These are phyloP conservation scores for Lycophotia porphyrea DNA, from an alignment of 2,888 invertebrate genomes.

Conservation along the genomic window DNA sequence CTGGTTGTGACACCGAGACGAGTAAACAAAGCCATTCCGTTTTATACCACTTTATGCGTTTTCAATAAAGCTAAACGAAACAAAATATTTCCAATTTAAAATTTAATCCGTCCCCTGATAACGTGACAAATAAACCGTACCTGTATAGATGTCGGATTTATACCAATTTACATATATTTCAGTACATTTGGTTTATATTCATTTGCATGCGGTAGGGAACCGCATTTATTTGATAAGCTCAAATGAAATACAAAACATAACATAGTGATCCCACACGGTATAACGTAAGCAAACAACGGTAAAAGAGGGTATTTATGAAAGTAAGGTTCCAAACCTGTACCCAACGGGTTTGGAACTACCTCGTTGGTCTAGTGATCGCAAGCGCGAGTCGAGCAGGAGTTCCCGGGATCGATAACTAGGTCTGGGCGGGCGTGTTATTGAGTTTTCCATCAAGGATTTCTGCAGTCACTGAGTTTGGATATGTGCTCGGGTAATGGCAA, in stretches of 20 bases:
- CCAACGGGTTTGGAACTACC: background rate
- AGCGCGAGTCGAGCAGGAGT: background rate
- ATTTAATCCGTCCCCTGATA: constrained; percentile 56
- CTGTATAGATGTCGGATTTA: constrained; percentile 42
- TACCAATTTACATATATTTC: constrained; percentile 55
- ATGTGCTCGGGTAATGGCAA: background rate
- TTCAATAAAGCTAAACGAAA: constrained; percentile 62
- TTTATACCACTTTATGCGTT: constrained; percentile 63
- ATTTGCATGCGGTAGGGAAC: constrained; percentile 63
- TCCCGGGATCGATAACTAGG: no score
- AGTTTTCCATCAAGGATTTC: background rate
- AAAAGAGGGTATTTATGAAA: constrained; percentile 47
- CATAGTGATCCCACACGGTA: constrained; percentile 33
- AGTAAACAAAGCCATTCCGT: constrained; percentile 68
- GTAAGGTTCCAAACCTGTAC: no score
- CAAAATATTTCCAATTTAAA: constrained; percentile 64
- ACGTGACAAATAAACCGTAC: constrained; percentile 61
- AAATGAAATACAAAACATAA: constrained; percentile 56
- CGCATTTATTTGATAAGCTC: constrained; percentile 51
- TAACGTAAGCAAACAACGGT: constrained; percentile 47
- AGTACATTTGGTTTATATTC: constrained; percentile 57
- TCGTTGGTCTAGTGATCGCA: background rate
- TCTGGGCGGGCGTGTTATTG: no score
- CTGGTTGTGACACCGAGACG: constrained; percentile 59
- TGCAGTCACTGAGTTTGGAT: background rate